Percentiles rank a stretch among this genome's conserved stretches.
Evolutionary conservation across 1,140 invertebrate species (phyloP).

Genomic region (Hycleus phaleratus): DNA sequence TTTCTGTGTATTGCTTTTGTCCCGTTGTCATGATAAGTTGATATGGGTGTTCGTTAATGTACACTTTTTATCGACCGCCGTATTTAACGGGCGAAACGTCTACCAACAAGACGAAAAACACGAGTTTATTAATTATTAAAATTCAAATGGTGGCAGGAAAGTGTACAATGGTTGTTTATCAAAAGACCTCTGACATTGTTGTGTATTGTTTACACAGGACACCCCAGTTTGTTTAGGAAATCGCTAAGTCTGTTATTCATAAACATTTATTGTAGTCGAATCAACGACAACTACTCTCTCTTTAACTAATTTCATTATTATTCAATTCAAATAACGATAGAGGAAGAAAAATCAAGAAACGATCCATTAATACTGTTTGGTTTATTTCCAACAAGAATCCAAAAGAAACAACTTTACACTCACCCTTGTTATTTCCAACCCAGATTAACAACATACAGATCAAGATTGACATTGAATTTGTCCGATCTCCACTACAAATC

Average conservation of each 20-base stretch:
- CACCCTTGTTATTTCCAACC: slow-evolving; percentile 20
- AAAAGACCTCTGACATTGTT: no score
- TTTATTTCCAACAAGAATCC: not conserved
- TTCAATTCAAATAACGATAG: slow-evolving; percentile 3
- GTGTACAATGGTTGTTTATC: no score
- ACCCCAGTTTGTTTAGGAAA: slow-evolving; percentile 15
- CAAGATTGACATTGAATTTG: slow-evolving; percentile 24
- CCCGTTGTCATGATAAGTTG: no score
- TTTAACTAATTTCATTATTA: not conserved
- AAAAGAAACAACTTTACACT: not conserved
- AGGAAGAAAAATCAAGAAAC: not conserved
- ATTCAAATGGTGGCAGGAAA: no score
- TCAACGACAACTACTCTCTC: not conserved
- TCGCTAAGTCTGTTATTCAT: slow-evolving; percentile 13
- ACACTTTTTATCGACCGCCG: no score
- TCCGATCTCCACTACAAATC: slow-evolving; percentile 18
- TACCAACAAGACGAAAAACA: no score
- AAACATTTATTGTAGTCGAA: slow-evolving; percentile 11
- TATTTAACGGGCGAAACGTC: no score
- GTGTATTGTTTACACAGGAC: slow-evolving; percentile 13
- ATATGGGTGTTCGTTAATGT: no score
- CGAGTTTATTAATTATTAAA: no score
- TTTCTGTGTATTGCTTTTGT: no score
- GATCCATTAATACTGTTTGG: not conserved
- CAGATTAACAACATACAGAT: slow-evolving; percentile 14